Evolutionary conservation across 2,113 vertebrate genomes (phyloP).

Genomic region (Eudorcas thomsonii): DNA sequence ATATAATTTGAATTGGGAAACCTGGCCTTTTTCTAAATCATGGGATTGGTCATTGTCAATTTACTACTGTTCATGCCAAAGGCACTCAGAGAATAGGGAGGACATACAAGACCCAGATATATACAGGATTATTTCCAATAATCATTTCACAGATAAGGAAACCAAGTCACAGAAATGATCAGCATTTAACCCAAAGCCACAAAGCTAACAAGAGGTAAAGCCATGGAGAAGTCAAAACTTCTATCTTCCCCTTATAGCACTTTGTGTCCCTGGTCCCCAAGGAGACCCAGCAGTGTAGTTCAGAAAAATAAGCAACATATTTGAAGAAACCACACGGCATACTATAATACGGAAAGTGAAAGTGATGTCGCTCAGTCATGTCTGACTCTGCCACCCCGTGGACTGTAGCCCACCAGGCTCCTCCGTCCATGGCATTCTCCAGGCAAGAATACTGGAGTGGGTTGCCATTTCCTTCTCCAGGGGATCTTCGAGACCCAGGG

Average conservation of each 20-base stretch:
- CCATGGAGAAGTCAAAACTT: neutral
- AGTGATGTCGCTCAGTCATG: neutral
- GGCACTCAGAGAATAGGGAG: neutral
- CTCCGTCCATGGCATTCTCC: neutral
- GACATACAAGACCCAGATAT: neutral
- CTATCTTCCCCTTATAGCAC: no score
- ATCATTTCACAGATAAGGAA: neutral
- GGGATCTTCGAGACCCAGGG: neutral
- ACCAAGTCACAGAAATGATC: neutral
- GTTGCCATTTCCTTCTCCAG: neutral
- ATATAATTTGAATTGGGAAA: neutral
- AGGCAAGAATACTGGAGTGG: neutral
- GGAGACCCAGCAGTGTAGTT: neutral
- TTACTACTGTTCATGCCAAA: neutral
- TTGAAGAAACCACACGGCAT: neutral
- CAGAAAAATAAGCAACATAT: neutral
- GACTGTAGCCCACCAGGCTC: neutral
- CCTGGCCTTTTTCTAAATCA: neutral
- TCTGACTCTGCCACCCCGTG: neutral
- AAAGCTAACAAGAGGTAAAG: neutral
- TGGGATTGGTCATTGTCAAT: neutral
- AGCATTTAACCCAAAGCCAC: neutral
- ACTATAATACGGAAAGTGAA: neutral
- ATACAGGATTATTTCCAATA: neutral
- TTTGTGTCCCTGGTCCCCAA: no score